Evolutionary conservation across 1,140 invertebrate genomes (phyloP), one percentile per base, ranked within the genome.

Genomic region (Tetraneura akinire): DNA sequence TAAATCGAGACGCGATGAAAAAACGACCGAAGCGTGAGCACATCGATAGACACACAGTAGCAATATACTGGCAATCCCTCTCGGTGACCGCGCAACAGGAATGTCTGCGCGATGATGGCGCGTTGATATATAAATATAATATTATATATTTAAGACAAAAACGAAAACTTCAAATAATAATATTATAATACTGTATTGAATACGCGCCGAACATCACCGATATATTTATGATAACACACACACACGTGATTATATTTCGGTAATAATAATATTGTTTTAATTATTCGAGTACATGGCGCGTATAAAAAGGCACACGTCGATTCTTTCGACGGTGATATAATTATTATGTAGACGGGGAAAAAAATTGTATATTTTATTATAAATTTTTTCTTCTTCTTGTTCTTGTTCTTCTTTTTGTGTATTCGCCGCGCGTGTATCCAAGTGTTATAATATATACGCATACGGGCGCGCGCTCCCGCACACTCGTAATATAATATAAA

Each of bases 1-100:
- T n/a, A n/a, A n/a, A n/a, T n/a, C n/a, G n/a, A n/a, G n/a, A n/a
- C 3, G 32, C 32, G 32, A 42, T 70, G 66, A 49, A 70, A 70
- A 42, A 70, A 70, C 66, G 47, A 70, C 66, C 66, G 66, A 70
- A 70, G 66, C 45, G 66, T 70, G 66, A 42, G 66, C 66, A 47
- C 66, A 70, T 70, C 66, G 26, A 70, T n/a, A n/a, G 49, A 70
- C 47, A 49, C 66, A 70, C 66, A 49, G 66, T 70, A 70, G 66
- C 66, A 26, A 42, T 70, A 42, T 70, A 26, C 42, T 70, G 16
- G 42, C 37, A 21, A 14, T 23, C 42, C 66, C 32, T 8, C 32
- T 3, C 32, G 26, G 66, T 26, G 21, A 70, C 37, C n/a, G 64
- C 37, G 21, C 37, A n/a, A 37, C 2, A 68, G 64, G 64, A 68